Conservation (phyloP, 2,113 vertebrate species). For the Pangasianodon hypophthalmus region DNA sequence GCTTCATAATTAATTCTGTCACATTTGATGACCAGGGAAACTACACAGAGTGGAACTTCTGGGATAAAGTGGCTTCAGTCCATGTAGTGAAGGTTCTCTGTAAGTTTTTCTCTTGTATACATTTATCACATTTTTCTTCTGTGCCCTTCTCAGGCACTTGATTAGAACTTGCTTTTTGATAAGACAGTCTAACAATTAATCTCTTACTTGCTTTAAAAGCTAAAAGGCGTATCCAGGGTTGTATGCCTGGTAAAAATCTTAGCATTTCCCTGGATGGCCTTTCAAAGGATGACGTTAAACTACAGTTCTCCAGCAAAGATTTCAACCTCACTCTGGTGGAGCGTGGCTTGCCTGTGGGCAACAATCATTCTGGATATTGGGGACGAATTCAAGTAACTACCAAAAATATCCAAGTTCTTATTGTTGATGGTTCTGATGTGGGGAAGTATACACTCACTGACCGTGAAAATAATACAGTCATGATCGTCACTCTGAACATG, state of each 20-base stretch:
- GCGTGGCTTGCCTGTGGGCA: slow-evolving; percentile 51
- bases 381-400: slow-evolving; percentile 51
- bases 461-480: slow-evolving; percentile 48
- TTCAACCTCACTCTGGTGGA: slow-evolving; percentile 60
- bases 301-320: slow-evolving; percentile 52
- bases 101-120: slow-evolving; percentile 6
- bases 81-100: slow-evolving; percentile 58
- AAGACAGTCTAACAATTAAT: not conserved
- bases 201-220: slow-evolving; percentile 46
- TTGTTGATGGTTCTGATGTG: slow-evolving; percentile 62
- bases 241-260: slow-evolving; percentile 61
- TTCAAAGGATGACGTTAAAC: slow-evolving; percentile 21
- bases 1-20: slow-evolving; percentile 53
- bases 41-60: slow-evolving; percentile 57
- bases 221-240: slow-evolving; percentile 37
- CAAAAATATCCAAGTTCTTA: slow-evolving; percentile 52
- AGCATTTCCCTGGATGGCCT: slow-evolving; percentile 61
- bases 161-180: not conserved
- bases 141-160: not conserved
- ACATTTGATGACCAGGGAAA: slow-evolving; percentile 66
- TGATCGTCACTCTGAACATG: slow-evolving; percentile 58
- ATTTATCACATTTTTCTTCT: not conserved
- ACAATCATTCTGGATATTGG: slow-evolving; percentile 47
- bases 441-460: slow-evolving; percentile 62
- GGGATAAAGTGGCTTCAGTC: slow-evolving; percentile 49